Conservation (phyloP, 2,888 invertebrate genomes). For the Taenaris catops region DNA sequence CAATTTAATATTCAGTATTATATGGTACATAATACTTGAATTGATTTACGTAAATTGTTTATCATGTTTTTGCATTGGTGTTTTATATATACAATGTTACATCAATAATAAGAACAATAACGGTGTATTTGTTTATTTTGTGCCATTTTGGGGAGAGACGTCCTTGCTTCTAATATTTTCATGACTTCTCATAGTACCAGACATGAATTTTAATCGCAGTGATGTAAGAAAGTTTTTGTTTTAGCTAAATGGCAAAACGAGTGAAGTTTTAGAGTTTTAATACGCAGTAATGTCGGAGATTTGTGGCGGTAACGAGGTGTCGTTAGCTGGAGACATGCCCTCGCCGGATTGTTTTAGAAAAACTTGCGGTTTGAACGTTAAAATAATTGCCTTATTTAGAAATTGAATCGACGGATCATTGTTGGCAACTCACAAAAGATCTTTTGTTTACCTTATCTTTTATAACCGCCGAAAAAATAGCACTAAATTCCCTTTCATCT, state of each 20-base stretch:
- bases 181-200: constrained; percentile 40
- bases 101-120: too few relatives aligned
- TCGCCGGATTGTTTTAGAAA: constrained; percentile 50
- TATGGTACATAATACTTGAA: too few relatives aligned
- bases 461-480: constrained; percentile 4
- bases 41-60: too few relatives aligned
- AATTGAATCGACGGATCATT: constrained; percentile 32
- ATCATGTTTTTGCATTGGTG: too few relatives aligned
- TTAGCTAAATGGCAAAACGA: constrained; percentile 59
- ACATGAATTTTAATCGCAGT: constrained; percentile 70
- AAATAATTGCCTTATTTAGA: constrained; percentile 43
- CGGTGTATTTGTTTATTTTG: too few relatives aligned
- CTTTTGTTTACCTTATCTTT: constrained; percentile 20
- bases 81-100: too few relatives aligned
- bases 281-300: constrained; percentile 73
- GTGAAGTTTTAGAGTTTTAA: constrained; percentile 75
- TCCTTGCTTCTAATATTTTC: constrained; percentile 30
- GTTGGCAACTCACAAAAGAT: constrained; percentile 25
- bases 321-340: constrained; percentile 63
- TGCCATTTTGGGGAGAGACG: constrained; percentile 16
- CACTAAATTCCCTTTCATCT: constrained; percentile 1
- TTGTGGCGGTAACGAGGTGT: constrained; percentile 69
- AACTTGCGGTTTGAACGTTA: constrained; percentile 29
- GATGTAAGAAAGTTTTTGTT: constrained; percentile 74
- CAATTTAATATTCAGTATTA: too few relatives aligned